Conservation (phyloP, 2,888 invertebrate genomes). For the Eudasyphora cyanicolor region DNA sequence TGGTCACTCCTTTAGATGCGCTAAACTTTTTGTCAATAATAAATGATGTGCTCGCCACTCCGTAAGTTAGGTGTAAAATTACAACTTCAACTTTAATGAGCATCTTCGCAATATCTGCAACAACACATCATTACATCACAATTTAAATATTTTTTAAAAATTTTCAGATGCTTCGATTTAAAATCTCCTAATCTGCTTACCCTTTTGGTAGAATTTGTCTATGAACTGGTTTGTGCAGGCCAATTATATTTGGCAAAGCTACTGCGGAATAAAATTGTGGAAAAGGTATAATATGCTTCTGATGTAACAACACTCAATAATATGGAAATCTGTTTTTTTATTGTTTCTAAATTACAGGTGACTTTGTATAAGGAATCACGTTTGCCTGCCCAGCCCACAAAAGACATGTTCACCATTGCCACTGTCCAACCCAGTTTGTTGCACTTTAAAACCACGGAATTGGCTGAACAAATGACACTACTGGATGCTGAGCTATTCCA, state of each 20-base stretch:
- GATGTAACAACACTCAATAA: not conserved
- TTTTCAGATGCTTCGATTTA: slow-evolving; percentile 89
- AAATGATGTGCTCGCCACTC: too few relatives aligned
- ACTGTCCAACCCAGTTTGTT: slow-evolving; percentile 86
- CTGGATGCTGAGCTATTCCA: slow-evolving; percentile 97
- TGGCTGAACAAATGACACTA: slow-evolving; percentile 99
- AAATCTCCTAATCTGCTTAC: slow-evolving; percentile 87
- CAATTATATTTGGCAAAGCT: slow-evolving; percentile 95
- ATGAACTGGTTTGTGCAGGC: slow-evolving; percentile 94
- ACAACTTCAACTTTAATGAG: too few relatives aligned
- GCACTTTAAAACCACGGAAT: slow-evolving; percentile 95
- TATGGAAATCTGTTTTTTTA: not conserved
- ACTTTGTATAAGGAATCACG: slow-evolving; percentile 77
- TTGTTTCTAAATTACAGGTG: slow-evolving; percentile 69
- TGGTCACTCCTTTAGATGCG: too few relatives aligned
- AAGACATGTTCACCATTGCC: slow-evolving; percentile 74
- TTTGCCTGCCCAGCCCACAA: slow-evolving; percentile 74
- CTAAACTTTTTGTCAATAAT: too few relatives aligned
- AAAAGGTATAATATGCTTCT: slow-evolving; percentile 83
- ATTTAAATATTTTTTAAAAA: too few relatives aligned
- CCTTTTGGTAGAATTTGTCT: slow-evolving; percentile 95
- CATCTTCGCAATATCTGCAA: too few relatives aligned
- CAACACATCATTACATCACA: slow-evolving; percentile 10
- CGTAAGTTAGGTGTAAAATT: too few relatives aligned
- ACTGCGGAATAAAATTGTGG: slow-evolving; percentile 92